Percentiles rank a stretch among this genome's conserved stretches.
These are phyloP conservation scores for Ictidomys tridecemlineatus DNA, from an alignment of 2,113 vertebrate genomes.

Conservation along the genomic window DNA sequence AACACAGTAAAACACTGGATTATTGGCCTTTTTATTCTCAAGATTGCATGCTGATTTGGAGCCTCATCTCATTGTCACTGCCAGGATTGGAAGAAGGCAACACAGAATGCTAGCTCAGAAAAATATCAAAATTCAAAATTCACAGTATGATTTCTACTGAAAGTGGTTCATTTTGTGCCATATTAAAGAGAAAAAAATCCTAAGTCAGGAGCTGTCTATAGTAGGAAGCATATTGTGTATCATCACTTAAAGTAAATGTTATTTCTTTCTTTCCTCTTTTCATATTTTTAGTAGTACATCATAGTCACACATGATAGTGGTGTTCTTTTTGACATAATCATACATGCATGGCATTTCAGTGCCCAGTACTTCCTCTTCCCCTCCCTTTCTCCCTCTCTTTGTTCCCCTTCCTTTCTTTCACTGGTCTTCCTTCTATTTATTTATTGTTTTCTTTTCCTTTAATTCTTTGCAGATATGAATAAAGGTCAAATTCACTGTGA, in stretches of 20 bases:
- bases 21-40: background rate
- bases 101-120: background rate
- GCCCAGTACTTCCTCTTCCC: too few relatives aligned
- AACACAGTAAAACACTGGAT: background rate
- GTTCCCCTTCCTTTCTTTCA: too few relatives aligned
- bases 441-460: too few relatives aligned
- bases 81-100: background rate
- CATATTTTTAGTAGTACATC: too few relatives aligned
- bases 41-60: background rate
- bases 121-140: background rate
- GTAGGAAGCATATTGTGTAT: background rate
- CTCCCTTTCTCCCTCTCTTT: too few relatives aligned
- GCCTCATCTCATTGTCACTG: background rate
- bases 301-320: too few relatives aligned
- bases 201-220: background rate
- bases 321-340: too few relatives aligned
- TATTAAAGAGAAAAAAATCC: background rate
- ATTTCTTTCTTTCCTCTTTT: background rate
- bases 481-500: too few relatives aligned
- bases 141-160: background rate
- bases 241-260: background rate
- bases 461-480: too few relatives aligned
- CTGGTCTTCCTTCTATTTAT: too few relatives aligned
- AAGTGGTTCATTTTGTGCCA: background rate
- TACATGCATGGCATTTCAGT: too few relatives aligned